Base-by-base conservation (phyloP, 2,888 invertebrate species). In the Ennomos fuscantarius region DNA sequence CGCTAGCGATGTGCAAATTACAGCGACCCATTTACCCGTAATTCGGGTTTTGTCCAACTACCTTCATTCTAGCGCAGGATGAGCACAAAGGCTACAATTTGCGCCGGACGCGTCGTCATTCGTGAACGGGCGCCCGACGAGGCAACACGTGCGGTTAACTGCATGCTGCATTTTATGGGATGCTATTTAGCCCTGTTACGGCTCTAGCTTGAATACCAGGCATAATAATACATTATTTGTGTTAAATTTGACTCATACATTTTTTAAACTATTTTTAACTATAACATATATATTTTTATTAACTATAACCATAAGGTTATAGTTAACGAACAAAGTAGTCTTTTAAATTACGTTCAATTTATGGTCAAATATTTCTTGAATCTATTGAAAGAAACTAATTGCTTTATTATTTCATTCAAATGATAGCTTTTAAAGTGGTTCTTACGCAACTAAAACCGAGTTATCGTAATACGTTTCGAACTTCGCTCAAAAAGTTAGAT, bases 91-190 rank as follows among this genome's bases (percentile, higher is more conserved):
- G 76, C 78, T 84, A 86, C 84, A 87, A 87, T 88, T 87, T 85
- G 81, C 81, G 72, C 84, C 83, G 87, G 86, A 83, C 82, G 82
- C 82, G 70, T 66, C 73, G 49, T 54, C 81, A 84, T 69, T 81
- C 76, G 73, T 71, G 74, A 77, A 76, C 73, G 73, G 69, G 76
- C 74, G 62, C 63, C 70, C 72, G 72, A 66, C 70, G 62, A 54
- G 61, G 70, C 57, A 66, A 66, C 87, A 86, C 81, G 85, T 89
- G 89, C 81, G 74, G 74, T 84, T 89, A 81, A 89, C 73, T 79
- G 79, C 80, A 73, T 69, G 63, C 82, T 89, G 87, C 83, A 75
- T 84, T 87, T 87, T 83, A 87, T 86, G 79, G 62, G 72, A 63
- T 68, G 73, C 73, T 71, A 79, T 68, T 75, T 74, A 74, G 72